A percentile compares a stretch with the other conserved stretches of the same genome.
phyloP scores from a whole-genome alignment of 2,888 invertebrate species.

The Campoplex nolae region DNA sequence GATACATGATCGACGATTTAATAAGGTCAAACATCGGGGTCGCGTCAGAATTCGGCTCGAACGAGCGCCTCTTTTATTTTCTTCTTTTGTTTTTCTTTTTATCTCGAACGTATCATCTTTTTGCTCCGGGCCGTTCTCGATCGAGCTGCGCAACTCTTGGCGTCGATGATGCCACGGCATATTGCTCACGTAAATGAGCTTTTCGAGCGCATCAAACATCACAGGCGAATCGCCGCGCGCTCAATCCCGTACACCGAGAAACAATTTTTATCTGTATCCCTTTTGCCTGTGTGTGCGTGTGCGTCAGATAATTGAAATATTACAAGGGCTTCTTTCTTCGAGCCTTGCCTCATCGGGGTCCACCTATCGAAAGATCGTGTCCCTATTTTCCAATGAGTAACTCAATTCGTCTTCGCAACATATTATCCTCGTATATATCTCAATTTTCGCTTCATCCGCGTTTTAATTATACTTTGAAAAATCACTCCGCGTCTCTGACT shows the following conservation, averaged over 20 bases:
- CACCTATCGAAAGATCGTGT: slow-evolving; percentile 40
- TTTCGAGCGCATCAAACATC: slow-evolving; percentile 62
- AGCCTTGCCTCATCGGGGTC: not conserved
- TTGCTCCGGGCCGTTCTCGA: slow-evolving; percentile 13
- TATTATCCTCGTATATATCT: slow-evolving; percentile 6
- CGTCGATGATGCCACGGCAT: slow-evolving; percentile 36
- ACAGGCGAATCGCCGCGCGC: slow-evolving; percentile 64
- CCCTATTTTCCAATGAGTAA: slow-evolving; percentile 46
- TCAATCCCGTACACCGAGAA: slow-evolving; percentile 19
- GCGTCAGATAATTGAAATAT: slow-evolving; percentile 81
- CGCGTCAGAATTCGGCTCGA: slow-evolving; percentile 56
- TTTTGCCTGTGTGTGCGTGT: not conserved
- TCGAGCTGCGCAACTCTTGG: slow-evolving; percentile 15
- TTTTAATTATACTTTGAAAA: not conserved
- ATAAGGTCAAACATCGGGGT: slow-evolving; percentile 64
- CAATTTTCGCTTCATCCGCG: slow-evolving; percentile 14
- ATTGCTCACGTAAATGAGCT: slow-evolving; percentile 67
- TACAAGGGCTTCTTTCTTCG: slow-evolving; percentile 59
- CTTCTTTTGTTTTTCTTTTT: not conserved
- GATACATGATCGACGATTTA: slow-evolving; percentile 50
- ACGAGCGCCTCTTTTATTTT: slow-evolving; percentile 11
- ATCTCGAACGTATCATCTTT: slow-evolving; percentile 2
- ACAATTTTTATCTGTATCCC: not conserved
- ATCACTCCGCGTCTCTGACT: too few relatives aligned
- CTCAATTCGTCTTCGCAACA: slow-evolving; percentile 45